Evolutionary conservation across 2,888 invertebrate species (phyloP), one percentile per base, ranked within the genome.

Genomic region (Mimas tiliae): DNA sequence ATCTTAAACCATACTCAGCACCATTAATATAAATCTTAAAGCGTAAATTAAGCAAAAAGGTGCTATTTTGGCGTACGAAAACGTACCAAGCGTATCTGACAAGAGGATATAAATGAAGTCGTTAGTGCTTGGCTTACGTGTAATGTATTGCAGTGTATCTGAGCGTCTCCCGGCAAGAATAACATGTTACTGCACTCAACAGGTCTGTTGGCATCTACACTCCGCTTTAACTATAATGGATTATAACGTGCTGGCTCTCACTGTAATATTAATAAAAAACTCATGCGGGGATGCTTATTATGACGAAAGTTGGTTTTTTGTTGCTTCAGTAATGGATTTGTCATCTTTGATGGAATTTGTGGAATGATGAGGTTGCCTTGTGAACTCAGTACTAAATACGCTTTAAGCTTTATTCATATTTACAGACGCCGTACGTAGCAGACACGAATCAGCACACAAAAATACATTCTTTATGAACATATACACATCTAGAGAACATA

Each of bases 101-200:
- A 77, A 77, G 77, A 74, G 77, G 79, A 81, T 79, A 84, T 81
- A 82, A 85, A 86, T 85, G 81, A 78, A 81, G 78, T 83, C 79
- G 80, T 86, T 85, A 83, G 84, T 77, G 73, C 77, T 78, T 80
- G 80, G 85, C 80, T 84, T 81, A 83, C 74, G 73, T 80, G 73
- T 81, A 82, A 84, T 81, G 78, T 80, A 81, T 77, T 79, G 76
- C 76, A 72, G 74, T 68, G 72, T 66, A 72, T 70, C 69, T 72
- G 70, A 69, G 67, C 68, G 67, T 74, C 72, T 75, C 68, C 62
- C 62, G 64, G 65, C 65, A 67, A 72, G 72, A 74, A 74, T 76
- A 74, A 76, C 71, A 75, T 76, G 74, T 76, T 67, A 75, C 71
- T 73, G 67, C 69, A 77, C 71, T 81, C 83, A 81, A 82, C 82